Percentiles rank a stretch among this genome's conserved stretches.
phyloP scores from a whole-genome alignment of 2,113 vertebrate genomes.

The Tachysurus fulvidraco region DNA sequence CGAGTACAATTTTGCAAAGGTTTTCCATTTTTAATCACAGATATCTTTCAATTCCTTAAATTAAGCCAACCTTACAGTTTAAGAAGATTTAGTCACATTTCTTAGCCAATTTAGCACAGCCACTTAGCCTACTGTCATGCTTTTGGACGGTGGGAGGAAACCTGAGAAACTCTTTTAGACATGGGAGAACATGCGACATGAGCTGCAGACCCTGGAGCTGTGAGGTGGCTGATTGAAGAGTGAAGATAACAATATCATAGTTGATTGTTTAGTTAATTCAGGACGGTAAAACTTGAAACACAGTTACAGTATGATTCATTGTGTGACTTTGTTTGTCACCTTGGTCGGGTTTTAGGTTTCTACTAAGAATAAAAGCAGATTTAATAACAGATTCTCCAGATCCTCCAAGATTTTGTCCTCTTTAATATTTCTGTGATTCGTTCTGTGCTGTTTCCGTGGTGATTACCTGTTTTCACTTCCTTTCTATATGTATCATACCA shows the following conservation, averaged over 20 bases:
- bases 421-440: background rate
- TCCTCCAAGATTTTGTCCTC: background rate
- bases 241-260: background rate
- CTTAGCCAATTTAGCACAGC: background rate
- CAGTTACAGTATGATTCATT: too few species aligned
- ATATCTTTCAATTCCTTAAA: background rate
- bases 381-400: background rate
- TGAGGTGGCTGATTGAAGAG: background rate
- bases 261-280: too few species aligned
- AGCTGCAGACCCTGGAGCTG: background rate
- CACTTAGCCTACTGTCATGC: background rate
- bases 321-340: too few species aligned
- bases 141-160: background rate
- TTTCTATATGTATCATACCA: conserved; percentile 21
- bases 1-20: background rate
- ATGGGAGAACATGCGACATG: background rate
- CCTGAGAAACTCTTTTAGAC: background rate
- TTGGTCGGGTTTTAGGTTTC: background rate
- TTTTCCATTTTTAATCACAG: background rate
- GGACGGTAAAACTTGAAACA: background rate
- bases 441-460: background rate
- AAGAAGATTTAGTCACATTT: background rate
- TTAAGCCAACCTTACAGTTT: background rate
- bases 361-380: background rate
- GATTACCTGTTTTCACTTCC: background rate